Percentiles rank a stretch among this genome's conserved stretches.
phyloP scores from a whole-genome alignment of 2,113 vertebrate genomes.

The Stigmatopora nigra region DNA sequence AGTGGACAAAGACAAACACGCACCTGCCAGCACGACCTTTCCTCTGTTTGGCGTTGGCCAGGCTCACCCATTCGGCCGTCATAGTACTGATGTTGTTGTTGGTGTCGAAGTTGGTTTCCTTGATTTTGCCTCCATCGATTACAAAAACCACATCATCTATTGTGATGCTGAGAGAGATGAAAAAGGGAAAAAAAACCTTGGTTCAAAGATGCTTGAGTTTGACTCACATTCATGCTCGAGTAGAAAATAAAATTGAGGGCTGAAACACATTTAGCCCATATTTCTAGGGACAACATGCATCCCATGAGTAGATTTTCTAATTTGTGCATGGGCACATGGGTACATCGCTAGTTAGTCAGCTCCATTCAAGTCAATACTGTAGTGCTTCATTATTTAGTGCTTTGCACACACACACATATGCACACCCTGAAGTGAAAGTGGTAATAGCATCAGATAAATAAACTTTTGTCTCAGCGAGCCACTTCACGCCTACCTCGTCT shows the following conservation, averaged over 20 bases:
- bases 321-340: slow-evolving; percentile 1
- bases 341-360: slow-evolving; percentile 13
- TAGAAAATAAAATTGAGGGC: slow-evolving; percentile 31
- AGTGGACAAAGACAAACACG: slow-evolving; percentile 12
- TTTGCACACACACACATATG: neutral
- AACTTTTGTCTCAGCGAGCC: neutral
- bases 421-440: neutral
- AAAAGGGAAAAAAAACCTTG: slow-evolving; percentile 20
- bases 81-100: slow-evolving; percentile 98
- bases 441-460: neutral
- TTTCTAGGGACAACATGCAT: slow-evolving; percentile 34
- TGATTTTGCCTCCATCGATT: slow-evolving; percentile 96
- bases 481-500: slow-evolving; percentile 81
- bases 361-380: slow-evolving; percentile 21
- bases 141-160: slow-evolving; percentile 96
- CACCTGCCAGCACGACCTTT: slow-evolving; percentile 94
- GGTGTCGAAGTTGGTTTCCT: slow-evolving; percentile 95
- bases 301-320: slow-evolving; percentile 31
- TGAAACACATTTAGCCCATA: slow-evolving; percentile 30
- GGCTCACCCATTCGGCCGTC: slow-evolving; percentile 95
- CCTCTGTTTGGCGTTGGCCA: slow-evolving; percentile 94
- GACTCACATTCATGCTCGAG: slow-evolving; percentile 13
- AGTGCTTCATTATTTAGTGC: slow-evolving; percentile 19
- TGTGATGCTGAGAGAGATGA: slow-evolving; percentile 78
- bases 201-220: slow-evolving; percentile 1